A percentile compares a stretch with the other conserved stretches of the same genome.
These are phyloP conservation scores for Pelecanus crispus DNA, from an alignment of 2,113 vertebrate genomes.

Conservation along the genomic window DNA sequence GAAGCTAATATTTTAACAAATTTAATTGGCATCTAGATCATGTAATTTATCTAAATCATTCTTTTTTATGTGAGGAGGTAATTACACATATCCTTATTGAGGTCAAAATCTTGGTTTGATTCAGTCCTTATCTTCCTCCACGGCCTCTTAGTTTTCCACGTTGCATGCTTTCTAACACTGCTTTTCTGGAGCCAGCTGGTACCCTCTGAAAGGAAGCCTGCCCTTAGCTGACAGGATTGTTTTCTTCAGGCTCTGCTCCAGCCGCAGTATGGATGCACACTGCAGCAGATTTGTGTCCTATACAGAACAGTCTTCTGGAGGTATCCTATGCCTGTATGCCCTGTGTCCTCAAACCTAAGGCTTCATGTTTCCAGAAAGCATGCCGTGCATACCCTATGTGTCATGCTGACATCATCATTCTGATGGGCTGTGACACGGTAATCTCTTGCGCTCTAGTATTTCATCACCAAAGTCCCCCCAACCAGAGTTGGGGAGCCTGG, in stretches of 20 bases:
- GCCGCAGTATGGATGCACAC: background rate
- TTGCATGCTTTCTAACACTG: background rate
- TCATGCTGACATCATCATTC: background rate
- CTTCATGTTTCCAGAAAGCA: background rate
- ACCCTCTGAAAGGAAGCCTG: background rate
- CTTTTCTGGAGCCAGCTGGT: background rate
- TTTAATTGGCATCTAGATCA: background rate
- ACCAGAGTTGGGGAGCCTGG: background rate
- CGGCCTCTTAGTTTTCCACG: background rate
- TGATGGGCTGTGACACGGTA: rapidly evolving
- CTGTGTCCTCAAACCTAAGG: background rate
- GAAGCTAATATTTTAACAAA: background rate
- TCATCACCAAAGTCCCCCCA: background rate
- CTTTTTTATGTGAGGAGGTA: background rate
- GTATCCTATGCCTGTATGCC: background rate
- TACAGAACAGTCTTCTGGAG: background rate
- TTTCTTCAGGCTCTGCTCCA: background rate
- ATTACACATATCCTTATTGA: background rate
- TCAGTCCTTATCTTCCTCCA: background rate
- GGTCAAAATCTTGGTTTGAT: background rate
- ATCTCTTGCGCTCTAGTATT: background rate
- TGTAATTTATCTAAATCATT: background rate
- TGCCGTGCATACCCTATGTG: background rate
- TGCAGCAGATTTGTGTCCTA: background rate
- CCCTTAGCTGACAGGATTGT: background rate